Evolutionary conservation across 2,888 invertebrate genomes (phyloP), one percentile per base, ranked within the genome.

Genomic region (Coleophora deauratella): DNA sequence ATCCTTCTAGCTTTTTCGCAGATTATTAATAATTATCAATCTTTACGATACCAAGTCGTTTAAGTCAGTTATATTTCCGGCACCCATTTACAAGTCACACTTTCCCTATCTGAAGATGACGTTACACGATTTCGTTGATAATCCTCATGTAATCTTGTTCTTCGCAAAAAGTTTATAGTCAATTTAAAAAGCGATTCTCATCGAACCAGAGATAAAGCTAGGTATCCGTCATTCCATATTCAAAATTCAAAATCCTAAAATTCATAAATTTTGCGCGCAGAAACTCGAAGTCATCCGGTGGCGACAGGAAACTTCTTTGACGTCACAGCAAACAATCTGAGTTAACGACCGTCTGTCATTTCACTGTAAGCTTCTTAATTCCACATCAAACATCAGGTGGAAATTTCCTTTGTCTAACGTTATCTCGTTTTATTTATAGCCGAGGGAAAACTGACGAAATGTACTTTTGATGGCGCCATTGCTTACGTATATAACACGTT

Each of bases 391-490:
- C 51, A 70, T 45, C 33, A 30, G 15, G 54, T 10, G 10, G 31
- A 31, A 57, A 57, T 56, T 55, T 57, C 55, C 57, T 61, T 66
- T 66, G 61, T 62, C 46, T 59, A 50, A 46, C 45, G 43, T 59
- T 64, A 62, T 63, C 60, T 55, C 33, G 11, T 38, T 21, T 21
- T 33, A 33, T 36, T 40, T 27, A 31, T 38, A 47, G 15, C n/a
- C 9, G 33, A 6, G 12, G 33, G 14, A 32, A 35, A 42, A 42
- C 41, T 39, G 38, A 47, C 41, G 43, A 41, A 15, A 37, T 28
- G 21, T 36, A 37, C 30, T 36, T 38, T 33, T 35, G 21, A 27
- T 31, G 9, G 10, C 14, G 27, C 12, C 15, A 21, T 30, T 47
- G 40, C 32, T 8, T 12, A 39, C 37, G n/a, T n/a, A 40, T 33